A percentile compares a stretch with the other conserved stretches of the same genome.
phyloP scores from a whole-genome alignment of 2,888 invertebrate genomes.

The Parochlus steinenii region DNA sequence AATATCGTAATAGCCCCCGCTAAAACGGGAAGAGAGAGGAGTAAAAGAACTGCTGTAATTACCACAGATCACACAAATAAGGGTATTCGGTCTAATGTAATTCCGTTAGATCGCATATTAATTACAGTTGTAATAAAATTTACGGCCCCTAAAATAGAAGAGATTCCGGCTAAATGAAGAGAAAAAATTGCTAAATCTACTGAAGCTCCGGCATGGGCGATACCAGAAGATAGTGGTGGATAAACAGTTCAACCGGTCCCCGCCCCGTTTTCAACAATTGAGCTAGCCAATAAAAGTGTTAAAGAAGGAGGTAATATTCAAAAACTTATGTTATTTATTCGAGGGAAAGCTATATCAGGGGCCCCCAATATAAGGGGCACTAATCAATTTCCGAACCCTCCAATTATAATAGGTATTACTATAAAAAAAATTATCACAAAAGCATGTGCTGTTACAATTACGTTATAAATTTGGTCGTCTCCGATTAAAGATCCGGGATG shows the following conservation, averaged over 20 bases:
- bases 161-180: conserved; percentile 54
- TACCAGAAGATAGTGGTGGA: conserved; percentile 45
- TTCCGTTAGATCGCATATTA: conserved; percentile 46
- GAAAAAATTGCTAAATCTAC: conserved; percentile 66
- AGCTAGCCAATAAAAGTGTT: conserved; percentile 43
- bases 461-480: conserved; percentile 63
- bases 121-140: conserved; percentile 65
- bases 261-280: conserved; percentile 48
- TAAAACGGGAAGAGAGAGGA: conserved; percentile 55
- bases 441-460: conserved; percentile 62
- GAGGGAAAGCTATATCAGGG: conserved; percentile 68
- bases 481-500: conserved; percentile 47
- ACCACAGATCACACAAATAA: conserved; percentile 59
- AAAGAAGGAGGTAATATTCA: conserved; percentile 57
- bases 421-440: conserved; percentile 73
- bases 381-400: conserved; percentile 72
- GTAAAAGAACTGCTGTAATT: conserved; percentile 44
- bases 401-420: conserved; percentile 57
- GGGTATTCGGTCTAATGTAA: conserved; percentile 46
- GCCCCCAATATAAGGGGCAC: conserved; percentile 58
- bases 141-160: conserved; percentile 59
- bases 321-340: conserved; percentile 74
- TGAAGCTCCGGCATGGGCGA: conserved; percentile 46
- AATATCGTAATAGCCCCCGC: conserved; percentile 68
- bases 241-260: conserved; percentile 69